These are phyloP conservation scores for Drosophila nebulosa DNA, from an alignment of 1,140 invertebrate genomes.

Conservation along the genomic window DNA sequence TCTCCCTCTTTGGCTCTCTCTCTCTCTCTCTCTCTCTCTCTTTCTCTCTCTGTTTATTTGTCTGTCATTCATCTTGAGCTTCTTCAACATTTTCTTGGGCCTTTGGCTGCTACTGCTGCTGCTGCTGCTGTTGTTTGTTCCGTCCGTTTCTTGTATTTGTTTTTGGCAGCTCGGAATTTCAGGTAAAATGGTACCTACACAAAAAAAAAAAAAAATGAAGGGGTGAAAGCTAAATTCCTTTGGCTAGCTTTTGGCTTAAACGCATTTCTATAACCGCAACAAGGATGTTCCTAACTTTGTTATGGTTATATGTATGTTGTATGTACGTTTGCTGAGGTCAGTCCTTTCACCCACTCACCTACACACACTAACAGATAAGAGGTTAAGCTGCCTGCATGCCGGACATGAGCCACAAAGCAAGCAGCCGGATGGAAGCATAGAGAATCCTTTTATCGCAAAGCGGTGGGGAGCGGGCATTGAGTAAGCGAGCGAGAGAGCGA, in stretches of 20 bases:
- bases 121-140: slow-evolving; percentile 39
- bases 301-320: slow-evolving; percentile 48
- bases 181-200: slow-evolving; percentile 4
- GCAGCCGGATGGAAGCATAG: not conserved
- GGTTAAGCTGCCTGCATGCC: not conserved
- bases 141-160: slow-evolving; percentile 67
- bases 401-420: not conserved
- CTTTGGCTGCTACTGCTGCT: slow-evolving; percentile 6
- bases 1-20: slow-evolving; percentile 8
- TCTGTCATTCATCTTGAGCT: not conserved
- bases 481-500: not conserved
- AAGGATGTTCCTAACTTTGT: slow-evolving; percentile 70
- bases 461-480: not conserved
- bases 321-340: not conserved
- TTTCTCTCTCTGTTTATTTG: slow-evolving; percentile 8
- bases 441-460: not conserved
- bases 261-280: slow-evolving; percentile 71
- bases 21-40: slow-evolving; percentile 12
- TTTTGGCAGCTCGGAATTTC: slow-evolving; percentile 52
- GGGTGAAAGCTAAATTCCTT: slow-evolving; percentile 61
- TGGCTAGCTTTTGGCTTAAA: slow-evolving; percentile 43
- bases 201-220: slow-evolving; percentile 1
- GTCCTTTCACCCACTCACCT: slow-evolving; percentile 1
- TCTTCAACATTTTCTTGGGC: slow-evolving; percentile 15
- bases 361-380: slow-evolving; percentile 4